These are phyloP conservation scores for Diogma glabrata DNA, from an alignment of 2,888 invertebrate species.

Conservation along the genomic window DNA sequence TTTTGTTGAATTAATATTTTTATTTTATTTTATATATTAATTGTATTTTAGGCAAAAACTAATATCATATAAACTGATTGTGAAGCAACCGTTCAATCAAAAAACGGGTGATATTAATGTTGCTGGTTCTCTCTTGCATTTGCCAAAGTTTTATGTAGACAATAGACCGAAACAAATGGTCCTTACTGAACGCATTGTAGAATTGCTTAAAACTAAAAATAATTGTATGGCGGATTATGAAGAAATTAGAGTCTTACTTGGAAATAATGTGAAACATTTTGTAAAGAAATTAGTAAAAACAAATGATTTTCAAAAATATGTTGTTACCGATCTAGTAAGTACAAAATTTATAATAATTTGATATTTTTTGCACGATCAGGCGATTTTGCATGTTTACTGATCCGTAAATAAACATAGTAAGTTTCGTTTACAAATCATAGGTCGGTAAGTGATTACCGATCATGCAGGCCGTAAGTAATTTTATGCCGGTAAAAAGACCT, in stretches of 20 bases:
- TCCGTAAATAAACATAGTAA: too few species aligned
- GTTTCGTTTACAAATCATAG: too few species aligned
- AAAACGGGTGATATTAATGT: slow-evolving; percentile 36
- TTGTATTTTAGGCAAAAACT: slow-evolving; percentile 53
- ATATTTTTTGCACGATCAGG: too few species aligned
- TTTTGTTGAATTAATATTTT: slow-evolving; percentile 4
- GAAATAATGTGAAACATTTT: slow-evolving; percentile 29
- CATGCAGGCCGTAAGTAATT: too few species aligned
- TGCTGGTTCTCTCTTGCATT: slow-evolving; percentile 43
- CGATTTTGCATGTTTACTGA: too few species aligned
- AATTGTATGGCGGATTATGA: slow-evolving; percentile 40
- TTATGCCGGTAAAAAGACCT: too few species aligned
- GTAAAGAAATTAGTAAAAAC: slow-evolving; percentile 43
- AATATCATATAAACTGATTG: slow-evolving; percentile 44
- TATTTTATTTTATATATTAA: slow-evolving; percentile 8
- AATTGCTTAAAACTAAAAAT: slow-evolving; percentile 42
- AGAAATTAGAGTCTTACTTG: slow-evolving; percentile 38
- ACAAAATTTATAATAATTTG: too few species aligned
- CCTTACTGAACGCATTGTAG: slow-evolving; percentile 43
- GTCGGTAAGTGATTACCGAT: too few species aligned
- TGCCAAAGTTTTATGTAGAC: slow-evolving; percentile 49
- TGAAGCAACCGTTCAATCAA: slow-evolving; percentile 47
- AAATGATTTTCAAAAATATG: slow-evolving; percentile 39
- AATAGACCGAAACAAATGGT: slow-evolving; percentile 42
- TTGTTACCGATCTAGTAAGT: slow-evolving; percentile 41